Evolutionary conservation across 2,888 invertebrate species (phyloP).

Genomic region (Pilophorus perplexus): DNA sequence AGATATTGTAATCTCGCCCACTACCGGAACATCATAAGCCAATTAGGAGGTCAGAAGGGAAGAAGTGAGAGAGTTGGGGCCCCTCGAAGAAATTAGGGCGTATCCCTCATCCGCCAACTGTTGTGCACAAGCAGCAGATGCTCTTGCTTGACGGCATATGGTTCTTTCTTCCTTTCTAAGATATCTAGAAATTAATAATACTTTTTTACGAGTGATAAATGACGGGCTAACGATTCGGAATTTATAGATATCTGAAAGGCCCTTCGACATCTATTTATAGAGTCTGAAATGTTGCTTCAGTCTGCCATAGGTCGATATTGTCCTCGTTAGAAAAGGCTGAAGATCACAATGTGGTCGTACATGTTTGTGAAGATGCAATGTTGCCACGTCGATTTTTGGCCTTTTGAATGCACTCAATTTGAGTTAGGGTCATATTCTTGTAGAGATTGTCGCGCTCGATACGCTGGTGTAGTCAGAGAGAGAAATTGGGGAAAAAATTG

Average conservation of each 20-base stretch:
- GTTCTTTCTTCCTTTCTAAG: constrained; percentile 27
- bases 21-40: constrained; percentile 42
- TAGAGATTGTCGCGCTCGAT: no score
- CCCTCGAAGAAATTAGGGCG: constrained; percentile 36
- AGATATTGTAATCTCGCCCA: constrained; percentile 38
- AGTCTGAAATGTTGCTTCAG: no score
- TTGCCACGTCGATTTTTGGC: no score
- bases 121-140: constrained; percentile 36
- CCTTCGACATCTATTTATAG: no score
- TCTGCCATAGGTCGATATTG: no score
- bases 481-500: no score
- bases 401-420: no score
- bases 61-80: background rate
- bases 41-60: constrained; percentile 34
- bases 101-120: constrained; percentile 40
- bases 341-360: no score
- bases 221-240: constrained; percentile 34
- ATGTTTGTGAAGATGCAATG: no score
- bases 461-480: no score
- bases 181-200: constrained; percentile 26
- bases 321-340: no score
- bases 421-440: no score
- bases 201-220: constrained; percentile 32
- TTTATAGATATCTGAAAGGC: constrained; percentile 31
- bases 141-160: constrained; percentile 29